phyloP scores from a whole-genome alignment of 2,888 invertebrate genomes.

The Xestobium rufovillosum region DNA sequence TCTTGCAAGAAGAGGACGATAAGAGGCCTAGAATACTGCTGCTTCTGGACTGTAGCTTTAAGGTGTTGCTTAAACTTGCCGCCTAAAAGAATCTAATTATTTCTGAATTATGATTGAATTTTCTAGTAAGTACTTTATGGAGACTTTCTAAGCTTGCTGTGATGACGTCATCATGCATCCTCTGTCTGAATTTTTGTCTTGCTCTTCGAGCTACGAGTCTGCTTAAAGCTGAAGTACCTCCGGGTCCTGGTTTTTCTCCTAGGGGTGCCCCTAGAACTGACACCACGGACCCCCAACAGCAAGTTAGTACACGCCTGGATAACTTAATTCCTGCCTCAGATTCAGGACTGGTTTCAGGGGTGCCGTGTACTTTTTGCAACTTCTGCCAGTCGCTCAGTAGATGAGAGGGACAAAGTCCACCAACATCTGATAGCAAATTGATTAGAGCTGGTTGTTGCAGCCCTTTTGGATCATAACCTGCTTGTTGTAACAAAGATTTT shows the following conservation, averaged over 20 bases:
- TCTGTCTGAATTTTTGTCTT: conserved; percentile 48
- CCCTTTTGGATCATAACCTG: conserved; percentile 54
- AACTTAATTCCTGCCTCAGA: conserved; percentile 73
- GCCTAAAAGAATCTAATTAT: conserved; percentile 48
- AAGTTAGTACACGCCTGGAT: conserved; percentile 72
- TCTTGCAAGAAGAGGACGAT: conserved; percentile 83
- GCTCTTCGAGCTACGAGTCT: conserved; percentile 52
- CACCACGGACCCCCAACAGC: conserved; percentile 89
- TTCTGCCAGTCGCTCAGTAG: conserved; percentile 83
- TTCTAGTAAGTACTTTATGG: conserved; percentile 56
- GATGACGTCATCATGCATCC: conserved; percentile 69
- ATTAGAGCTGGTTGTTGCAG: conserved; percentile 58
- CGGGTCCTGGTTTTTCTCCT: conserved; percentile 45
- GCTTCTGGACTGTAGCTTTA: conserved; percentile 84
- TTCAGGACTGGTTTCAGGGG: conserved; percentile 61
- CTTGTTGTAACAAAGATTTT: conserved; percentile 61
- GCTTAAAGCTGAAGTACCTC: conserved; percentile 44
- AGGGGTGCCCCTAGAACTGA: conserved; percentile 77
- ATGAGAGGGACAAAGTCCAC: conserved; percentile 75
- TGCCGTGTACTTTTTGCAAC: conserved; percentile 64
- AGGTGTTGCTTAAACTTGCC: conserved; percentile 79
- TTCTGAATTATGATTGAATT: conserved; percentile 2
- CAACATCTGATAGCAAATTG: conserved; percentile 69
- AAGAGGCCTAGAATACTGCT: conserved; percentile 82
- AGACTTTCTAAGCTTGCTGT: conserved; percentile 82